These are phyloP conservation scores for Micronycteris hirsuta DNA, from an alignment of 2,113 vertebrate genomes.

Conservation along the genomic window DNA sequence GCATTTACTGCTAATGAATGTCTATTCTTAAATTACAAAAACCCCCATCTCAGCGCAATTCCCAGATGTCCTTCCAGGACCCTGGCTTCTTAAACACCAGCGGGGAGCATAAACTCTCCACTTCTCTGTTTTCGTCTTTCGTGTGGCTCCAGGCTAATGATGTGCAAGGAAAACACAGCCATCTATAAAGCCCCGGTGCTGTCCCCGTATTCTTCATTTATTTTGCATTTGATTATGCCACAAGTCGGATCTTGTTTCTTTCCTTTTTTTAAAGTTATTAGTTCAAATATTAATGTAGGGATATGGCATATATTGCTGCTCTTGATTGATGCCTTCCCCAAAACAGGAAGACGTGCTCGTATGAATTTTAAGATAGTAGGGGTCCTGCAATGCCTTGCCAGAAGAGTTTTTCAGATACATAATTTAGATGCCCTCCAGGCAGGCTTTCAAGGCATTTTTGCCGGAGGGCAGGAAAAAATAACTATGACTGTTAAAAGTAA, in stretches of 20 bases:
- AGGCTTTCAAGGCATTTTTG: conserved; percentile 99
- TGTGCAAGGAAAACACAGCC: conserved; percentile 94
- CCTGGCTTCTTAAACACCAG: conserved; percentile 92
- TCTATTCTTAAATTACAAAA: conserved; percentile 96
- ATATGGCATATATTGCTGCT: conserved; percentile 95
- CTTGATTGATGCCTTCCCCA: conserved; percentile 99
- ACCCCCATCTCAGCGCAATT: conserved; percentile 87
- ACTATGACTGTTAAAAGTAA: conserved; percentile 99
- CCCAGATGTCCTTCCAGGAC: conserved; percentile 93
- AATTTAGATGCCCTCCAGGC: conserved; percentile 99
- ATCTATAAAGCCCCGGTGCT: conserved; percentile 88
- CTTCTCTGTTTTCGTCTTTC: conserved; percentile 94
- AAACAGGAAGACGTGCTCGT: conserved; percentile 96
- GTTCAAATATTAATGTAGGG: conserved; percentile 99
- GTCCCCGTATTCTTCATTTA: conserved; percentile 98
- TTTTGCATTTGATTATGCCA: conserved; percentile 99
- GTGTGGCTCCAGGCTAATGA: conserved; percentile 96
- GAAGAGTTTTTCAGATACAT: conserved; percentile 99
- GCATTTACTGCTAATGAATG: conserved; percentile 98
- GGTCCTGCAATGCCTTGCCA: conserved; percentile 96
- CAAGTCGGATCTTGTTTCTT: conserved; percentile 96
- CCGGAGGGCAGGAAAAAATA: conserved; percentile 99
- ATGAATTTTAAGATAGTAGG: conserved; percentile 97
- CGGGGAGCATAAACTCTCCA: conserved; percentile 91
- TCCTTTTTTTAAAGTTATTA: conserved; percentile 98